phyloP scores from a whole-genome alignment of 2,113 vertebrate genomes.

The Clarias macrocephalus region DNA sequence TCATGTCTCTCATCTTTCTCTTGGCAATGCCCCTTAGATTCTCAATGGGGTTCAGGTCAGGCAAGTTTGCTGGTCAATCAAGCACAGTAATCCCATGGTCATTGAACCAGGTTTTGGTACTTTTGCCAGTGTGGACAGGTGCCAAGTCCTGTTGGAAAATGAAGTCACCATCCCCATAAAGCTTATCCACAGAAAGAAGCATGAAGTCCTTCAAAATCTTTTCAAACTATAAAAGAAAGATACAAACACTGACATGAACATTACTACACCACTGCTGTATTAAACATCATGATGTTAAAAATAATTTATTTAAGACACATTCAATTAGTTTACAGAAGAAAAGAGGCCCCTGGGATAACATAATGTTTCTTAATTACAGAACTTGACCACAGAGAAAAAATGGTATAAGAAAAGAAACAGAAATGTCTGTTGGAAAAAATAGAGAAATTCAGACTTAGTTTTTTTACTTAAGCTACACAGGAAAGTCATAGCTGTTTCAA shows the following conservation, averaged over 20 bases:
- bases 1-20: too few relatives aligned
- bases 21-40: too few relatives aligned
- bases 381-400: background rate
- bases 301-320: background rate
- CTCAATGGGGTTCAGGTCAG: too few relatives aligned
- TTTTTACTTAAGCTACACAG: too few relatives aligned
- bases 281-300: background rate
- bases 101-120: too few relatives aligned
- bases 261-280: background rate
- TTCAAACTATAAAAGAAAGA: background rate
- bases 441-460: background rate
- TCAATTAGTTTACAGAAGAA: background rate
- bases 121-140: too few relatives aligned
- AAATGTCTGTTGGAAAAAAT: conserved; percentile 14
- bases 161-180: too few relatives aligned
- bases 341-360: background rate
- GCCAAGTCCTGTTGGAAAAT: too few relatives aligned
- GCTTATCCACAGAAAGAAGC: too few relatives aligned
- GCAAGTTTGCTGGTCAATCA: too few relatives aligned
- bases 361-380: background rate
- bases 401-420: background rate
- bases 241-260: background rate
- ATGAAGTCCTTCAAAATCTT: too few relatives aligned
- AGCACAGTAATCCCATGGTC: too few relatives aligned
- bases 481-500: background rate